A percentile compares a stretch with the other conserved stretches of the same genome.
These are phyloP conservation scores for Orchestes rusci DNA, from an alignment of 2,888 invertebrate genomes.

Conservation along the genomic window DNA sequence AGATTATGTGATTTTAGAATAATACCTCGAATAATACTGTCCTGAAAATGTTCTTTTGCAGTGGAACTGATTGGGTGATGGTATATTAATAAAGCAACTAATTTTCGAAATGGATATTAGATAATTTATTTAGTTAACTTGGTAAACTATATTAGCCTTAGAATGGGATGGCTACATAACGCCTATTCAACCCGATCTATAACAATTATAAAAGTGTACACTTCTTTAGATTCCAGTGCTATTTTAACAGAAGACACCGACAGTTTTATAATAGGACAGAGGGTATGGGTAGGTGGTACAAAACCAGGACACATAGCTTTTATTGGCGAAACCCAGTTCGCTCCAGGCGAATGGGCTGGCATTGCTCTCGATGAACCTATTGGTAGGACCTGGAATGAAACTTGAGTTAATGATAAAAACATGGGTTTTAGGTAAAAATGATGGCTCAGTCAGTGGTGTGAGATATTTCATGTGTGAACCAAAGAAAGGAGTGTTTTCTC, in stretches of 20 bases:
- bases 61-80: too few relatives aligned
- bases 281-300: constrained; percentile 88
- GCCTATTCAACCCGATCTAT: too few relatives aligned
- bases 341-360: constrained; percentile 97
- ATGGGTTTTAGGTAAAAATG: constrained; percentile 75
- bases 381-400: constrained; percentile 57
- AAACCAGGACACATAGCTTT: constrained; percentile 91
- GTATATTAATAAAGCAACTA: too few relatives aligned
- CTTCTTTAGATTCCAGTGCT: constrained; percentile 70
- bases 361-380: constrained; percentile 92
- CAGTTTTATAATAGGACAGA: constrained; percentile 92
- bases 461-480: constrained; percentile 92
- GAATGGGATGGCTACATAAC: too few relatives aligned
- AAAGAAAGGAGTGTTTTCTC: constrained; percentile 89
- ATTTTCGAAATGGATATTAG: too few relatives aligned
- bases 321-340: constrained; percentile 93
- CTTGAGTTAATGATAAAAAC: not conserved
- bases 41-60: too few relatives aligned
- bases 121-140: too few relatives aligned
- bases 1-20: too few relatives aligned
- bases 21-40: too few relatives aligned
- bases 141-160: too few relatives aligned
- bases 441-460: constrained; percentile 87
- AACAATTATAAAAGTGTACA: too few relatives aligned
- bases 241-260: constrained; percentile 84